Conservation (phyloP, 2,113 vertebrate species). For the Notothenia coriiceps region DNA sequence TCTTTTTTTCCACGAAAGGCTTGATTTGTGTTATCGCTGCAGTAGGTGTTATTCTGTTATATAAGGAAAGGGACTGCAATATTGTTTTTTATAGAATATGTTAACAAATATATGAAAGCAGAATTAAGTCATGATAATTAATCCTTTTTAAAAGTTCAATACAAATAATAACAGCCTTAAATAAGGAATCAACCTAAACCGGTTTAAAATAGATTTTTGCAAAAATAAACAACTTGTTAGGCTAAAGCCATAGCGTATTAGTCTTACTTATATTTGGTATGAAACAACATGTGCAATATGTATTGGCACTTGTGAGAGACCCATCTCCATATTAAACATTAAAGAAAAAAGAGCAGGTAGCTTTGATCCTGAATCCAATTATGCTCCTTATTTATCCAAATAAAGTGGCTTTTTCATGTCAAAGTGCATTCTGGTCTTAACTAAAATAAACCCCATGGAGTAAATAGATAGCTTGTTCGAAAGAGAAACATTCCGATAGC, state of each 20-base stretch:
- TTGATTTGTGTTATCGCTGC: not conserved
- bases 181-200: not conserved
- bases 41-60: not conserved
- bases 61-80: not conserved
- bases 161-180: not conserved
- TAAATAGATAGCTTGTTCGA: slow-evolving; percentile 35
- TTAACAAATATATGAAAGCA: not conserved
- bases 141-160: not conserved
- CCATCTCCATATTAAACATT: slow-evolving; percentile 10
- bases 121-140: not conserved
- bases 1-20: not conserved
- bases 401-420: slow-evolving; percentile 34
- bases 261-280: not conserved
- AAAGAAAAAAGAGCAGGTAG: not conserved
- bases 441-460: slow-evolving; percentile 7
- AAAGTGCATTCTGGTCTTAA: slow-evolving; percentile 31
- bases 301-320: slow-evolving; percentile 3
- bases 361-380: slow-evolving; percentile 51
- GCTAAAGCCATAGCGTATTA: not conserved
- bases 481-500: slow-evolving; percentile 24
- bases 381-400: slow-evolving; percentile 41
- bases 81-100: not conserved
- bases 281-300: not conserved
- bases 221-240: not conserved
- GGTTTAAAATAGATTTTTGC: not conserved